Percentiles rank a stretch among this genome's conserved stretches.
Conservation (phyloP, 2,888 invertebrate species). For the Mythimna albipuncta region DNA sequence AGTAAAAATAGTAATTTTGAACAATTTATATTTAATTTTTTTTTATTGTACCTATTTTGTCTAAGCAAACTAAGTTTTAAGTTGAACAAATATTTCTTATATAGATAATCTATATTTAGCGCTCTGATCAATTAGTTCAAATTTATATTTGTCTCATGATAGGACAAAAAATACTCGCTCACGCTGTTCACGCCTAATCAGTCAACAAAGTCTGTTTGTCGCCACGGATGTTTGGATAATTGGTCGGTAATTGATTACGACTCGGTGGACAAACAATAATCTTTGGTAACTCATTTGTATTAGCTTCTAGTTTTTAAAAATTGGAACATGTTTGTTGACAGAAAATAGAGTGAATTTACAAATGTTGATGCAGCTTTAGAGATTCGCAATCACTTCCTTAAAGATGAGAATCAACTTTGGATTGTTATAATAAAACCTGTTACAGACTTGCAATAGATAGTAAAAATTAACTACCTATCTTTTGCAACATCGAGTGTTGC, state of each 20-base stretch:
- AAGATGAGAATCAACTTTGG: not conserved
- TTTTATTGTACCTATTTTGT: not conserved
- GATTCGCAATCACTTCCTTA: not conserved
- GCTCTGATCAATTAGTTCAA: conserved; percentile 6
- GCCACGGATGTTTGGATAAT: conserved; percentile 52
- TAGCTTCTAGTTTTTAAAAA: conserved; percentile 34
- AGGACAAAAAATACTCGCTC: conserved; percentile 26
- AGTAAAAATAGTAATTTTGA: not conserved
- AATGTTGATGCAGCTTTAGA: not conserved
- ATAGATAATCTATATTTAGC: not conserved
- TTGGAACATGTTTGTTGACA: not conserved
- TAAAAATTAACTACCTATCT: not conserved
- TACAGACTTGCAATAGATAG: not conserved
- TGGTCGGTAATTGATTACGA: conserved; percentile 54
- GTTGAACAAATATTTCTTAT: too few species aligned
- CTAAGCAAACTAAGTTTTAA: too few species aligned
- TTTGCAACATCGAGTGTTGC: not conserved
- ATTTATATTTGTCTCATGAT: conserved; percentile 5
- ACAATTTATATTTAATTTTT: not conserved
- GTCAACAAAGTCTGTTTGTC: conserved; percentile 59
- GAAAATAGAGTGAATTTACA: not conserved
- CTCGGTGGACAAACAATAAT: conserved; percentile 17
- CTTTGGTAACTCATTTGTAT: conserved; percentile 22
- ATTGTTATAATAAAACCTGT: not conserved
- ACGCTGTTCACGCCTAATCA: conserved; percentile 50